These are phyloP conservation scores for Geococcyx californianus DNA, from an alignment of 2,113 vertebrate genomes.

Conservation along the genomic window DNA sequence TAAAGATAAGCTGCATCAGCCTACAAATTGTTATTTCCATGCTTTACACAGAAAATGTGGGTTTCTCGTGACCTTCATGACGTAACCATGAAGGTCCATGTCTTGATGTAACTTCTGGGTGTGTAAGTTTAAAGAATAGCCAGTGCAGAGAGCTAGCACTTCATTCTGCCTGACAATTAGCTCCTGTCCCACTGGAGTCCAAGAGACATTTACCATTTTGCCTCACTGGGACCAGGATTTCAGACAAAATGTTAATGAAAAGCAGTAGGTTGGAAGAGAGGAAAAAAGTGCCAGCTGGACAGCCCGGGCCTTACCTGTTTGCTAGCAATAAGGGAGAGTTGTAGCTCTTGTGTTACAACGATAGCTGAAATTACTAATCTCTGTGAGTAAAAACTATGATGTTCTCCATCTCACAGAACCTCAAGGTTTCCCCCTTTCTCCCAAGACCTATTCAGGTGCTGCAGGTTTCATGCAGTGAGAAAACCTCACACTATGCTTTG, in stretches of 20 bases:
- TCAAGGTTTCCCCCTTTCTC: neutral
- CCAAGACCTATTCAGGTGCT: neutral
- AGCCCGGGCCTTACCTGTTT: neutral
- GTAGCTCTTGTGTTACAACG: neutral
- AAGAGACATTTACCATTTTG: neutral
- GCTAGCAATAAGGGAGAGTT: neutral
- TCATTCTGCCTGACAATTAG: neutral
- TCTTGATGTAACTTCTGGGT: neutral
- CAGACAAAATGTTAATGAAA: neutral
- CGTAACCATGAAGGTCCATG: no score
- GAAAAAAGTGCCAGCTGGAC: neutral
- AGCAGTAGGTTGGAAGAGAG: neutral
- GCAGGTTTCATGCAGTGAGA: neutral
- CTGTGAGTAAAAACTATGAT: neutral
- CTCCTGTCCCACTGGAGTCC: neutral
- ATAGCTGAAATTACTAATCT: neutral
- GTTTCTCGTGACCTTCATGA: rapidly evolving
- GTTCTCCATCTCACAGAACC: neutral
- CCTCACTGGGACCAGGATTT: neutral
- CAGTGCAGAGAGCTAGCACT: neutral
- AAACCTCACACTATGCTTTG: neutral
- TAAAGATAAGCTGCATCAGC: neutral
- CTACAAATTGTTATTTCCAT: neutral
- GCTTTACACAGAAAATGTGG: neutral
- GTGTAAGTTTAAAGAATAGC: neutral